phyloP scores from a whole-genome alignment of 2,113 vertebrate genomes.

The Thamnaconus septentrionalis region DNA sequence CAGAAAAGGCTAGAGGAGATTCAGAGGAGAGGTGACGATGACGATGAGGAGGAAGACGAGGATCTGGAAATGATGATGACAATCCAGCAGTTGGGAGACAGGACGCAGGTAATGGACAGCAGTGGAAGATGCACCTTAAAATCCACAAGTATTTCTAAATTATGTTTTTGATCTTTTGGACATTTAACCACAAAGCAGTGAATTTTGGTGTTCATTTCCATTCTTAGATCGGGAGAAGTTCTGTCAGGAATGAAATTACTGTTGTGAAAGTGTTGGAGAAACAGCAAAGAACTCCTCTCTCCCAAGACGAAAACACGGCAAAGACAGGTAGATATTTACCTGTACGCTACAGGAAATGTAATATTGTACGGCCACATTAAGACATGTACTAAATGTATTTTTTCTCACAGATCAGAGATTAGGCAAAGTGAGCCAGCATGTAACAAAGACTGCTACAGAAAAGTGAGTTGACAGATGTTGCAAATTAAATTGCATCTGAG shows the following conservation, averaged over 20 bases:
- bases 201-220: not conserved
- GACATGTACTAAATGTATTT: too few species aligned
- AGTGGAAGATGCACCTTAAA: not conserved
- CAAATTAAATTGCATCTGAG: too few species aligned
- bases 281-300: not conserved
- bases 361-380: too few species aligned
- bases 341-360: not conserved
- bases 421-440: not conserved
- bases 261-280: conserved; percentile 3
- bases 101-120: conserved; percentile 73
- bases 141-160: not conserved
- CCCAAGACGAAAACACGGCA: conserved; percentile 8
- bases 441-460: conserved; percentile 10
- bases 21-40: conserved; percentile 83
- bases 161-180: too few species aligned
- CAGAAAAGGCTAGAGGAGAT: conserved; percentile 88
- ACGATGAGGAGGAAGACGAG: conserved; percentile 89
- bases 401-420: conserved; percentile 29
- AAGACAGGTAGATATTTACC: conserved; percentile 21
- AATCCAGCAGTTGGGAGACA: conserved; percentile 81
- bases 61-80: conserved; percentile 82
- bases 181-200: too few species aligned
- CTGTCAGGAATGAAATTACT: conserved; percentile 9
- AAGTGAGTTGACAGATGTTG: conserved; percentile 46
- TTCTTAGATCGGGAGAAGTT: conserved; percentile 36